phyloP scores from a whole-genome alignment of 2,888 invertebrate species.

The Eupithecia exiguata region DNA sequence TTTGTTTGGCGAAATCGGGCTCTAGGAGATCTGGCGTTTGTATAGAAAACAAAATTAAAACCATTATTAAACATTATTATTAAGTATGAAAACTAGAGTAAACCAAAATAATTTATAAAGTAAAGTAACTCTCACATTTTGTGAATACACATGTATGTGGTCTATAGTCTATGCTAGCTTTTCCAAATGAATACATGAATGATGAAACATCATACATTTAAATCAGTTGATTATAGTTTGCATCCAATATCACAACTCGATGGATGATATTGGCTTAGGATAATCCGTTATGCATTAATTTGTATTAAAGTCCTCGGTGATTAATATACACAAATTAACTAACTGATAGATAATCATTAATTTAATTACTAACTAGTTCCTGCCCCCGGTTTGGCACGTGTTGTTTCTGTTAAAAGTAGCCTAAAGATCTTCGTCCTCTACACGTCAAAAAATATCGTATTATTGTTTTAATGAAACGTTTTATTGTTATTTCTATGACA shows the following conservation, averaged over 20 bases:
- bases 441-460: not conserved
- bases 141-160: not conserved
- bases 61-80: no score
- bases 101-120: no score
- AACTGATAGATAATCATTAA: not conserved
- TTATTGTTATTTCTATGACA: not conserved
- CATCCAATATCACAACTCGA: not conserved
- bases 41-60: no score
- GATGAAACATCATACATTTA: not conserved
- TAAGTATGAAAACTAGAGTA: no score
- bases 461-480: not conserved
- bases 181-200: not conserved
- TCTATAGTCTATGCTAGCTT: not conserved
- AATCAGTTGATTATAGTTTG: not conserved
- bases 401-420: not conserved
- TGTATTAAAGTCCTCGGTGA: not conserved
- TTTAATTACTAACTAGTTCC: not conserved
- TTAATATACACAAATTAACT: not conserved
- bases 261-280: not conserved
- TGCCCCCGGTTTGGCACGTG: not conserved
- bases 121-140: no score
- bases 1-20: no score
- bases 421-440: not conserved
- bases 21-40: no score
- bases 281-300: constrained; percentile 2